Evolutionary conservation across 2,797 vertebrate species (phyloP), one percentile per base, ranked within the genome.

Genomic region (Caiman crocodilus): DNA sequence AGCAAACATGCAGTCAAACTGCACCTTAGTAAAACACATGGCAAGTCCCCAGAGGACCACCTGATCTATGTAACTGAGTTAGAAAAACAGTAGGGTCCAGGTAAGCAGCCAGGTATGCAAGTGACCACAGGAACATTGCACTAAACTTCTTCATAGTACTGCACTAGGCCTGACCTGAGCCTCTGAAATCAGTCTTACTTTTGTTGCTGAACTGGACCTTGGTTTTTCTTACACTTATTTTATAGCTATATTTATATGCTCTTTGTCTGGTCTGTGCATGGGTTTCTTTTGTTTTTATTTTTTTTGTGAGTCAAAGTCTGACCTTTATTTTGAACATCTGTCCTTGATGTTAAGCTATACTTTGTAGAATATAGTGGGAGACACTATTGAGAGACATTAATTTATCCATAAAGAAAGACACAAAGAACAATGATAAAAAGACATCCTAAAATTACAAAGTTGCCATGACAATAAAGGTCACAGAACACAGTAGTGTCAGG

Each of bases 1-100:
- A 99, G 99, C 98, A 99, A 99, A 97, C 99, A 99, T 94, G 99
- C 99, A 95, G 99, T 99, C 97, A 99, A 99, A 98, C 98, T 99
- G 98, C 99, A 99, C 98, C 99, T 99, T 97, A 99, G 99, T 97
- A 99, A 99, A 99, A 99, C 99, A 85, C 99, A 99, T 23, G 99
- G 99, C 97, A 99, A 99, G 98, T 99, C 99, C 88, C 99, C 99
- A 6, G 99, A 99, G 98, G 99, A 99, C 98, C 99, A 99, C 97
- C 98, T 99, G 97, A 98, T 99, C 98, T 99, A 99, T 96, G 99
- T 99, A 97, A 99, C 98, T 89, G 99, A 99, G 98, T 97, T 99
- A 98, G 99, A 99, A 98, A 99, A 99, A 97, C 98, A 98, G 94
- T 99, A 98, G 98, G 97, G 95, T 89, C 96, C 96, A 94, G 98